Base-by-base conservation (phyloP, 2,797 vertebrate species). In the Neosalanx taihuensis region DNA sequence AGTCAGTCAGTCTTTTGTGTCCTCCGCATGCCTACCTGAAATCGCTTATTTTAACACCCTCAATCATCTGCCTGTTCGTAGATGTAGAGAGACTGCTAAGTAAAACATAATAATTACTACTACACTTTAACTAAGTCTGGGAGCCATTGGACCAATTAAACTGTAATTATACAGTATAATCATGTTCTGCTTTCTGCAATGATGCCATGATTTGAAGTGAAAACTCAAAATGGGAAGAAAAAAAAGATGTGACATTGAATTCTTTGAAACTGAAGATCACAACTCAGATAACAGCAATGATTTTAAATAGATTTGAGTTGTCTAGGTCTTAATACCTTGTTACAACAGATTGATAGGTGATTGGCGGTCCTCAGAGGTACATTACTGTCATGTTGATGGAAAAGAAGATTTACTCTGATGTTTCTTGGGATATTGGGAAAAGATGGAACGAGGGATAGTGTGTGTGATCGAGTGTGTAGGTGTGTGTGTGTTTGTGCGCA, bases 1-100 rank as follows among this genome's bases (percentile, higher is more conserved):
- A 51, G 62, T 49, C 53, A 74, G 58, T 26, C 51, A 60, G 12
- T 60, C 31, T 56, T 56, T 67, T 12, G 63, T 70, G 56, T 35
- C 6, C 13, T n/a, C 67, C 67, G 23, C 26, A 37, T 26, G 5
- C 29, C 31, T 26, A 49, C n/a, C 29, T 31, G 53, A 75, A 75
- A 70, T 51, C 17, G 23, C 33, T 31, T 63, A 60, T 67, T 56
- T 67, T 35, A 65, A 20, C n/a, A 46, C 23, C 64, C 37, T 18
- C 29, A 33, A 12, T 26, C 0, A 49, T 66, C 20, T 66, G 4
- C 20, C 60, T 3, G 30, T 30, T 15, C 4, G 30, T 63, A 63
- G 30, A 63, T 3, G 30, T 63, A 13, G 58, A 13, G 29, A 60
- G 23, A 63, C 41, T 46, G 41, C 41, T 12, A 46, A 46, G 41